Conservation (phyloP, 2,113 vertebrate genomes). For the Malurus elegans region DNA sequence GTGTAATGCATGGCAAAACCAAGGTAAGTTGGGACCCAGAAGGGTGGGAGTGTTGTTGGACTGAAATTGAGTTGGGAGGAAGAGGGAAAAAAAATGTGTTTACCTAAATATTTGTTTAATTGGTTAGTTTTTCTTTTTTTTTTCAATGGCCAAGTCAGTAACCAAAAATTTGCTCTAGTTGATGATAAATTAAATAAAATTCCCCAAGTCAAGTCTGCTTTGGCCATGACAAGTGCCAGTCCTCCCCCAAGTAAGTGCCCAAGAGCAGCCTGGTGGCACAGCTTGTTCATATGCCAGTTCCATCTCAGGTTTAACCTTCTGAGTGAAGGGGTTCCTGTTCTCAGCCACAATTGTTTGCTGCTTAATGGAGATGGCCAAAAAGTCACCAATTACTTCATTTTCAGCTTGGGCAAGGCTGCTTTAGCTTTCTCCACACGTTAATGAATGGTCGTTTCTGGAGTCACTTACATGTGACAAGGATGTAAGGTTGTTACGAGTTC, state of each 20-base stretch:
- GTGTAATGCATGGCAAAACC: neutral
- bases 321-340: neutral
- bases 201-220: neutral
- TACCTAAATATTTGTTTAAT: neutral
- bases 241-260: neutral
- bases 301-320: neutral
- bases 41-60: neutral
- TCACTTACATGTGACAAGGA: neutral
- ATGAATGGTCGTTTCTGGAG: neutral
- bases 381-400: neutral
- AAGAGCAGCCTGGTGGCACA: neutral
- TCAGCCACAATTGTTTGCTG: neutral
- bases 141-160: fast-evolving
- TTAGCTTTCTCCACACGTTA: neutral
- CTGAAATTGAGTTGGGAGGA: neutral
- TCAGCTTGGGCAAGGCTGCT: neutral
- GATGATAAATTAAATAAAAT: neutral
- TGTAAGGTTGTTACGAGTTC: neutral
- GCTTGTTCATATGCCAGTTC: neutral
- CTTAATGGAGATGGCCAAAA: neutral
- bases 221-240: neutral
- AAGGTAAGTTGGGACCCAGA: neutral
- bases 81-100: neutral
- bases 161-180: neutral
- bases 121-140: neutral